Evolutionary conservation across 2,888 invertebrate genomes (phyloP).

Genomic region (Cantharis rufa): DNA sequence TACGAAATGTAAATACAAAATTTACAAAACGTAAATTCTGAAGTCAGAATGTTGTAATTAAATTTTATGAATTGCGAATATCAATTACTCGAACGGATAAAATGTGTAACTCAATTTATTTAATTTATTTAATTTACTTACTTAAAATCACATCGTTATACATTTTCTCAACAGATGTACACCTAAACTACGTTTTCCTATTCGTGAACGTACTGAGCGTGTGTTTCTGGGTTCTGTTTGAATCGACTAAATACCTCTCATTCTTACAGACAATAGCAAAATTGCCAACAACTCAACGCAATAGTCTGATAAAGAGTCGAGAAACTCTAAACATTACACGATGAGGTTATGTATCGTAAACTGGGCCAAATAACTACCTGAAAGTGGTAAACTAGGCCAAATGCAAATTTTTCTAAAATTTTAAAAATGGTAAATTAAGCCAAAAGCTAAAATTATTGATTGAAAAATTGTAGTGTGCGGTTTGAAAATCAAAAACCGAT

Average conservation of each 20-base stretch:
- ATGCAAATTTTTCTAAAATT: too few species aligned
- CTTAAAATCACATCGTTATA: constrained; percentile 13
- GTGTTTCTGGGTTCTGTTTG: constrained; percentile 29
- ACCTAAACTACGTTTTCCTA: constrained; percentile 25
- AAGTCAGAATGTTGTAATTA: too few species aligned
- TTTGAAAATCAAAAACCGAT: too few species aligned
- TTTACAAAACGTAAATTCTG: too few species aligned
- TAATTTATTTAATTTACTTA: constrained; percentile 22
- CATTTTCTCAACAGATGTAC: constrained; percentile 25
- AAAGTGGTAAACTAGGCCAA: too few species aligned
- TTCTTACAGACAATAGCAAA: constrained; percentile 30
- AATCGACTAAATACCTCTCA: constrained; percentile 30
- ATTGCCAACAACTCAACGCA: constrained; percentile 29
- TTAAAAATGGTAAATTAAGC: too few species aligned
- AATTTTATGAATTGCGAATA: not conserved
- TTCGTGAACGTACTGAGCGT: constrained; percentile 28
- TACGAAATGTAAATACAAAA: too few species aligned
- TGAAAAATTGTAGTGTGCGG: too few species aligned
- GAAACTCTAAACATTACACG: constrained; percentile 7
- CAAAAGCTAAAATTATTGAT: too few species aligned
- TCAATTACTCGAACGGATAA: not conserved
- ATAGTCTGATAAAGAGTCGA: constrained; percentile 28
- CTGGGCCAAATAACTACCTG: too few species aligned
- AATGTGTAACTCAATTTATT: not conserved
- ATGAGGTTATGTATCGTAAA: too few species aligned